A percentile compares a stretch with the other conserved stretches of the same genome.
Conservation (phyloP, 2,888 invertebrate species). For the Drosophila phalerata region DNA sequence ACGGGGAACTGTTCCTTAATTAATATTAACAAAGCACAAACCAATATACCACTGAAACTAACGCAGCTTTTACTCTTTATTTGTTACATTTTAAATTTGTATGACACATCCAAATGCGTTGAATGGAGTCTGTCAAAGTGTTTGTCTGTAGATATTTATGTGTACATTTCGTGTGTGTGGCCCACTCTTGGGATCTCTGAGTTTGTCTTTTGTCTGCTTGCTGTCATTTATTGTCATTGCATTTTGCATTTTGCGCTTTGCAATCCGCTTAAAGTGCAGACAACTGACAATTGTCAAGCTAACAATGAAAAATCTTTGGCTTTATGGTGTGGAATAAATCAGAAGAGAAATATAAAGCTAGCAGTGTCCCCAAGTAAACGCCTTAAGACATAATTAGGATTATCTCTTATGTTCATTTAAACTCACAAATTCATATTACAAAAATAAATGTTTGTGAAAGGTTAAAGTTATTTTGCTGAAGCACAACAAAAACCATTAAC, state of each 20-base stretch:
- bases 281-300: slow-evolving; percentile 38
- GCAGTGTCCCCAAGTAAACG: neutral
- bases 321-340: slow-evolving; percentile 14
- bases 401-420: neutral
- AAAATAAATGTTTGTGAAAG: neutral
- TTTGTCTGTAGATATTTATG: slow-evolving; percentile 8
- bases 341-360: neutral
- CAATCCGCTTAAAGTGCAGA: slow-evolving; percentile 36
- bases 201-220: slow-evolving; percentile 19
- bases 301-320: slow-evolving; percentile 39
- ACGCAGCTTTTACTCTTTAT: neutral
- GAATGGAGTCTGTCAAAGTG: slow-evolving; percentile 2
- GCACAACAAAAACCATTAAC: neutral
- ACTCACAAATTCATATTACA: neutral
- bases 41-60: neutral
- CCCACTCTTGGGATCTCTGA: neutral
- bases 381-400: neutral
- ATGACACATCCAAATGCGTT: neutral
- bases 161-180: slow-evolving; percentile 11
- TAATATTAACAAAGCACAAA: neutral
- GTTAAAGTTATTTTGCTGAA: neutral
- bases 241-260: slow-evolving; percentile 27
- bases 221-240: slow-evolving; percentile 31
- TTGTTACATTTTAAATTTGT: slow-evolving; percentile 2
- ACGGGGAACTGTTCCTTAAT: neutral